Evolutionary conservation across 1,140 invertebrate species (phyloP), one percentile per base, ranked within the genome.

Genomic region (Anthonomus grandis): DNA sequence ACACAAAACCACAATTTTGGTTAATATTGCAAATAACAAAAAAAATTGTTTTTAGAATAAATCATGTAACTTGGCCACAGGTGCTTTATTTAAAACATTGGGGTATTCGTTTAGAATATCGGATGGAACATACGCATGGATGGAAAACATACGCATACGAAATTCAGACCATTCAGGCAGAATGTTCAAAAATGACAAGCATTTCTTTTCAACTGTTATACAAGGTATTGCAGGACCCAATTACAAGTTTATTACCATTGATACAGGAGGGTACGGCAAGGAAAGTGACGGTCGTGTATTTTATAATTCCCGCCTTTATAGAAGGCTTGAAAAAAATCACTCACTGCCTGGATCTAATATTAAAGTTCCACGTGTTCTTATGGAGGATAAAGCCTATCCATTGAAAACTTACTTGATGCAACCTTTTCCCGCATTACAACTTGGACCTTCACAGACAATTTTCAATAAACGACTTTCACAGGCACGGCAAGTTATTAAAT

Each of bases 101-200:
- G n/a, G 57, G 34, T 67, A 63, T 58, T 55, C 52, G 56, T 72
- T 64, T 54, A 57, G 62, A 23, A 59, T 70, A 36, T 65, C 59
- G 23, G 41, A 34, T 48, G 42, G 47, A 38, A 71, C 69, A 42
- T 59, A 66, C 9, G 44, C 52, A 37, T 38, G 36, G 23, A 69
- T 71, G 57, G 64, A 74, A 58, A 68, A 76, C 59, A 60, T 75
- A 17, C 34, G 62, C 41, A 63, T 75, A 21, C 52, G 60, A 45
- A 60, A 63, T 52, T 74, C 72, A 19, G 9, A 41, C 6, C 50
- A 71, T 47, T 63, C 62, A 49, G 74, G 74, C 23, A 72, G 70
- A 3, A 54, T 63, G 22, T 78, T 64, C 68, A 73, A 64, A 47
- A 79, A 79, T 62, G 76, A 78, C 57, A 78, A 79, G 58, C 56